Base-by-base conservation (phyloP, 2,888 invertebrate genomes). In the Agelastica alni region DNA sequence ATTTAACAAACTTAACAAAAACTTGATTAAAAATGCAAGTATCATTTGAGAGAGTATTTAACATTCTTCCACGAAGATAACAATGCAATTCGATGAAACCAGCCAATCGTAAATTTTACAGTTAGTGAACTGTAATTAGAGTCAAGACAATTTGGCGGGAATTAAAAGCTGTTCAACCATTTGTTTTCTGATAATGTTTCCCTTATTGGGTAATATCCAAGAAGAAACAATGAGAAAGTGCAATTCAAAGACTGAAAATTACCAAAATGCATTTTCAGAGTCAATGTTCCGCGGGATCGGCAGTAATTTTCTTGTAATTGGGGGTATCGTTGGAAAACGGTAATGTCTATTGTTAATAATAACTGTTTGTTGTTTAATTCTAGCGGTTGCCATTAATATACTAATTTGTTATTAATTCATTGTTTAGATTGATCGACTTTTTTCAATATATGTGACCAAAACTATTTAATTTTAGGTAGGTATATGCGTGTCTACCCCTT, bases 191-290 rank as follows among this genome's bases (percentile, higher is more conserved):
- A 48, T 59, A 65, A 59, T 51, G 49, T 60, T 59, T 49, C 55
- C 54, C 56, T 65, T 65, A 67, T 65, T 67, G 63, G 62, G 60
- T 61, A 41, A 60, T 63, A 65, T 61, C 60, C 59, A 28, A 45
- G 54, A 53, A 51, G 56, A 60, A 61, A 60, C 58, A 62, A 55
- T 53, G 37, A 59, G 53, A 56, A 61, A 63, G 52, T 63, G 66
- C 63, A 64, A 58, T 63, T 62, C 58, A 59, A 53, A 58, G 61
- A 63, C 63, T 59, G 67, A 59, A 62, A 68, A 63, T 62, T 62
- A 64, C 53, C 47, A 58, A 59, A 66, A 66, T 68, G 66, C 64
- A 66, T 65, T 69, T 65, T 30, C 62, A 60, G 54, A 62, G 52
- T 67, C 63, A 52, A 63, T 64, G 53, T 61, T 55, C 53, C 51